Evolutionary conservation across 2,113 vertebrate species (phyloP).

Genomic region (Myotis davidii): DNA sequence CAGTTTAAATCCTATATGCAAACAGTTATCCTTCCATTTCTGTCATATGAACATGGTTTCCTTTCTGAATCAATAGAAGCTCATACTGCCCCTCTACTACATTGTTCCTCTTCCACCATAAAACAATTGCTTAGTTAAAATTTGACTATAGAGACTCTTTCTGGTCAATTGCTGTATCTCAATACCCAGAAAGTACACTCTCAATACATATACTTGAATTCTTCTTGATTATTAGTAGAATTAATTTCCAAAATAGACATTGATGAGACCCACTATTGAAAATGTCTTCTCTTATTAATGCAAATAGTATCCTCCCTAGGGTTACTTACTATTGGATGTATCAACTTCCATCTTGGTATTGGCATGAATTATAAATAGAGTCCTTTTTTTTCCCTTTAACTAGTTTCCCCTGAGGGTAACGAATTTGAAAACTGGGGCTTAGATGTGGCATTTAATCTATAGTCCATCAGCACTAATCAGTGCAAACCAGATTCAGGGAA

Average conservation of each 20-base stretch:
- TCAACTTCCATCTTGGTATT: not conserved
- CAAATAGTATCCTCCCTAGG: not conserved
- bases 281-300: not conserved
- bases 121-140: not conserved
- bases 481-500: constrained; percentile 43
- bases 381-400: not conserved
- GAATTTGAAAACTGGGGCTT: constrained; percentile 39
- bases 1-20: not conserved
- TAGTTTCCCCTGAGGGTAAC: not conserved
- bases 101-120: not conserved
- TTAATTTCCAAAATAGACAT: not conserved
- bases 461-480: constrained; percentile 37
- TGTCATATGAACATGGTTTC: not conserved
- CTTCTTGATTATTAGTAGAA: constrained; percentile 2
- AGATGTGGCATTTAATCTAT: constrained; percentile 45
- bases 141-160: not conserved
- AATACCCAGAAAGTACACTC: not conserved
- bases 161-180: not conserved
- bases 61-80: not conserved
- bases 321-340: not conserved
- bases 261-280: not conserved
- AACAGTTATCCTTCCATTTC: not conserved
- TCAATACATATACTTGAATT: not conserved
- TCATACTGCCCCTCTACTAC: not conserved
- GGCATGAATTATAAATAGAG: not conserved